Evolutionary conservation across 2,113 vertebrate genomes (phyloP), one percentile per base, ranked within the genome.

Genomic region (Dasyornis broadbenti): DNA sequence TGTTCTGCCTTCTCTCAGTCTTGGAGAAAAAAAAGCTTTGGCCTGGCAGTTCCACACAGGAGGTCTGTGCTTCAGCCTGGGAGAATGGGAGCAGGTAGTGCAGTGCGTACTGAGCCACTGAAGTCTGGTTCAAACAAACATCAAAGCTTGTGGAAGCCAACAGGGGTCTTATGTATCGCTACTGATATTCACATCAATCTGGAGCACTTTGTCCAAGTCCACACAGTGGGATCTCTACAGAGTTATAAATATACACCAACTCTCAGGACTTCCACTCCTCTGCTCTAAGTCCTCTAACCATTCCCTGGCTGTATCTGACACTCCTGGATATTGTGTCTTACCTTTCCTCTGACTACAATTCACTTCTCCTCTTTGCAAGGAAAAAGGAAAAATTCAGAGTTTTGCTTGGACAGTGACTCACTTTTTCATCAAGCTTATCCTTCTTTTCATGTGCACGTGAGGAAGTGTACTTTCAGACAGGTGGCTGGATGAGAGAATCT

Each of bases 91-190:
- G 77, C 13, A 4, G 72, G 83, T 63, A 97, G 83, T 93, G 60
- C 56, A 96, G 96, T 89, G 86, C 2, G 4, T 50, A 92, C 89
- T 60, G 80, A 92, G 89, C 80, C 95, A 95, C 96, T 96, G 96
- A 97, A 96, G 96, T 97, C 89, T 95, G 90, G 82, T 95, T 97
- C 96, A 95, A 94, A 96, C 69, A 33, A 78, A 94, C 95, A 95
- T 96, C 96, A 97, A 97, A 97, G 96, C 64, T 94, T 24, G 24
- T 52, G 69, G 69, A 96, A 97, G 95, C 91, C 96, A 83, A 96
- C 96, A 95, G 96, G 96, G 91, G 94, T 96, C 95, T 97, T 96
- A 86, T 49, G 64, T 71, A 94, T 89, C 0, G 2, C 83, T 96
- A 96, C 86, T 96, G 95, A 94, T 95, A 97, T 90, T 66, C 95